Percentiles rank a stretch among this genome's conserved stretches.
Conservation (phyloP, 2,888 invertebrate species). For the Ophraella communa region DNA sequence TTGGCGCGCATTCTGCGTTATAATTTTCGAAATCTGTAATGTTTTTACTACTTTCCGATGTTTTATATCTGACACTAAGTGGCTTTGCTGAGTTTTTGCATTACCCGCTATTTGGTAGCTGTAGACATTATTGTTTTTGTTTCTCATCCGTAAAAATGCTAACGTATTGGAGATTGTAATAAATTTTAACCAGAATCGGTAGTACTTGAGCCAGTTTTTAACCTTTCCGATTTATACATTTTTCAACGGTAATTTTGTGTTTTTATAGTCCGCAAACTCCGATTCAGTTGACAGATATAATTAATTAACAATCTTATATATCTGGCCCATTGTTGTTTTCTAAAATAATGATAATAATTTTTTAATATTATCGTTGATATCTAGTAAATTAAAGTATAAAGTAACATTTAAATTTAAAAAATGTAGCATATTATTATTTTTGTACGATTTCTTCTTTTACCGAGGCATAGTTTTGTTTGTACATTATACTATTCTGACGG, state of each 20-base stretch:
- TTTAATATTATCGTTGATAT: too few species aligned
- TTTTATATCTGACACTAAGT: constrained; percentile 46
- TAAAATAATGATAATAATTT: too few species aligned
- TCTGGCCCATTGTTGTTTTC: too few species aligned
- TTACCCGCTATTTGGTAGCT: constrained; percentile 28
- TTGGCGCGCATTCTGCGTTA: constrained; percentile 24
- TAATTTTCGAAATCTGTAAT: constrained; percentile 40
- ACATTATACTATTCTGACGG: too few species aligned
- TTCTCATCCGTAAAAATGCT: constrained; percentile 25
- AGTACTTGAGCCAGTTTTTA: constrained; percentile 22
- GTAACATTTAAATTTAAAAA: too few species aligned
- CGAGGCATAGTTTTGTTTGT: too few species aligned
- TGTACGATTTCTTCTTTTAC: too few species aligned
- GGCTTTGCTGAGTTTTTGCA: constrained; percentile 42
- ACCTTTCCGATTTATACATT: constrained; percentile 29
- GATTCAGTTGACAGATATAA: neutral
- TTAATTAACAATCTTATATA: too few species aligned
- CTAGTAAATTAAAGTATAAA: too few species aligned
- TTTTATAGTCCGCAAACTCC: neutral
- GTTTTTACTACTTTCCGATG: constrained; percentile 43
- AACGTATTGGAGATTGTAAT: constrained; percentile 24
- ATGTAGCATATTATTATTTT: too few species aligned
- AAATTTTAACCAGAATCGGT: constrained; percentile 29
- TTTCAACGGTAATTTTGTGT: constrained; percentile 23
- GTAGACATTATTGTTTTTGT: constrained; percentile 34